Conservation (phyloP, 2,888 invertebrate genomes). For the Athalia circularis region DNA sequence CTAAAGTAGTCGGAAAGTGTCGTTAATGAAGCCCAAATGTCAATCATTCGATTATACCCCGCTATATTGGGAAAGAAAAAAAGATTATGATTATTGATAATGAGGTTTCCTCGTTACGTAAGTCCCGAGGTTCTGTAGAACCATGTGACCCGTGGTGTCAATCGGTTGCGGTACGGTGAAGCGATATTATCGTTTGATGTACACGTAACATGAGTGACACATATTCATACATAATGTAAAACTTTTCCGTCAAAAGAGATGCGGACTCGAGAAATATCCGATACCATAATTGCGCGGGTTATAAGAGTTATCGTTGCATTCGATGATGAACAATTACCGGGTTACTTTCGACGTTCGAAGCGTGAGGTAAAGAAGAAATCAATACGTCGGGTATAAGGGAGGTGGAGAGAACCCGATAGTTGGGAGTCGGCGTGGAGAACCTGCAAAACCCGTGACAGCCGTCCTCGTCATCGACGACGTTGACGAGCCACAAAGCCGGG, state of each 20-base stretch:
- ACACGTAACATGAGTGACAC: background rate
- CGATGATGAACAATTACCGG: slow-evolving; percentile 23
- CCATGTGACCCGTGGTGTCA: slow-evolving; percentile 3
- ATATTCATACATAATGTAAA: too few species aligned
- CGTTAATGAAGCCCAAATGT: background rate
- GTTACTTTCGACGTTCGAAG: slow-evolving; percentile 66
- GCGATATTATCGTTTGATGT: slow-evolving; percentile 24
- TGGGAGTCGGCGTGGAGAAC: slow-evolving; percentile 37
- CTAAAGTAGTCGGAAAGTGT: too few species aligned
- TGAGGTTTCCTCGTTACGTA: slow-evolving; percentile 19
- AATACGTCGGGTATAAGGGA: slow-evolving; percentile 61
- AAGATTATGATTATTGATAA: slow-evolving; percentile 20
- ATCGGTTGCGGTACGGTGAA: slow-evolving; percentile 8
- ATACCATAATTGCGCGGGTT: too few species aligned
- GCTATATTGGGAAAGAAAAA: background rate
- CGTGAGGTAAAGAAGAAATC: slow-evolving; percentile 67
- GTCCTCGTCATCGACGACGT: slow-evolving; percentile 19
- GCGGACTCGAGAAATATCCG: too few species aligned
- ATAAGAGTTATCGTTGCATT: too few species aligned
- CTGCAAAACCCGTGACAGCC: slow-evolving; percentile 26
- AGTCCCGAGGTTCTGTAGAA: background rate
- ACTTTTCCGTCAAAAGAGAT: too few species aligned
- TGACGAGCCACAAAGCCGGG: slow-evolving; percentile 15
- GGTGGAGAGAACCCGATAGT: slow-evolving; percentile 50
- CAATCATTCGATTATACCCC: slow-evolving; percentile 12